phyloP scores from a whole-genome alignment of 2,888 invertebrate genomes.

The Metallyticus violacea region DNA sequence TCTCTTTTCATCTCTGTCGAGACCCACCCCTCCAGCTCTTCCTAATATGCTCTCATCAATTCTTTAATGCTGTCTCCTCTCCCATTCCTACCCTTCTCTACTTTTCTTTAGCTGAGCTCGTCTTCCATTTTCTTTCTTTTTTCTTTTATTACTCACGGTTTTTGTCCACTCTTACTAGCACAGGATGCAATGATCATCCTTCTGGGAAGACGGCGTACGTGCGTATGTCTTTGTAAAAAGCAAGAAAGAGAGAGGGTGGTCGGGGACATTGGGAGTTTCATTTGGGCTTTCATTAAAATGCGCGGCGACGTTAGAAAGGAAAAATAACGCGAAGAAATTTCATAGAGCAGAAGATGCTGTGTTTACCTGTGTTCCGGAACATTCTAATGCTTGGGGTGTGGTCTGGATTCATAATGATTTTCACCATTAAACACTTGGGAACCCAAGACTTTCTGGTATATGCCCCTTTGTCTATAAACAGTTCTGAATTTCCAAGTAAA shows the following conservation, averaged over 20 bases:
- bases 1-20: neutral
- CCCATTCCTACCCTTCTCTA: neutral
- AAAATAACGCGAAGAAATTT: no score
- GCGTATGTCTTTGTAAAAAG: neutral
- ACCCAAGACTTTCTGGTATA: no score
- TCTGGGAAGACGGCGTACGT: neutral
- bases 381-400: no score
- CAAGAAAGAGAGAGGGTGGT: neutral
- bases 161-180: neutral
- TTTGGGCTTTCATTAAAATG: neutral
- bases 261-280: neutral
- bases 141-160: neutral
- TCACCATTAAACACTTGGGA: no score
- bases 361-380: no score
- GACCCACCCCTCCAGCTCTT: neutral
- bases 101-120: neutral
- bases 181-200: neutral
- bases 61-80: neutral
- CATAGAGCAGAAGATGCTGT: no score
- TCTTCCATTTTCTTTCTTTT: neutral
- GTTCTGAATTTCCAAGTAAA: no score
- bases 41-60: conserved; percentile 18
- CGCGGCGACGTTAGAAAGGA: neutral
- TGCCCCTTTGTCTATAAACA: no score
- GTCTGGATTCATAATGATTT: no score